Percentiles rank a stretch among this genome's conserved stretches.
phyloP scores from a whole-genome alignment of 2,797 vertebrate genomes.

The Tolypeutes matacus region DNA sequence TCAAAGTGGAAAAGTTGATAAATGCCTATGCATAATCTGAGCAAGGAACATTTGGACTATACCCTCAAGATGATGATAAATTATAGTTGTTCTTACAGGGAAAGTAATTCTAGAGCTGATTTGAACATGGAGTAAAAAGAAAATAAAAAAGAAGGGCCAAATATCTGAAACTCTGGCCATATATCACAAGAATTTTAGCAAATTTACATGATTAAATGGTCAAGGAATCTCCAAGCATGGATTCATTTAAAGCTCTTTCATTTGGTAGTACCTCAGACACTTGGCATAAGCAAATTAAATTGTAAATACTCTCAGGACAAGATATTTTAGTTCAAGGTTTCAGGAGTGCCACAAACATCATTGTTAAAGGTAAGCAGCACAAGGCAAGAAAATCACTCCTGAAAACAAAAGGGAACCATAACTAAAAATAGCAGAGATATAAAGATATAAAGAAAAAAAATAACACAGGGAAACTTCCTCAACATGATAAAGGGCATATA shows the following conservation, averaged over 20 bases:
- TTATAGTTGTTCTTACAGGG: background rate
- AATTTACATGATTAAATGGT: background rate
- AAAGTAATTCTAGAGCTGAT: background rate
- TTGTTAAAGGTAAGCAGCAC: background rate
- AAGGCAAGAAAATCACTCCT: background rate
- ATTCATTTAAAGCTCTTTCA: background rate
- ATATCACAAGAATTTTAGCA: background rate
- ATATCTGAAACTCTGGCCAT: background rate
- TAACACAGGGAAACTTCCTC: too few species aligned
- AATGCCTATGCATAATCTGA: background rate
- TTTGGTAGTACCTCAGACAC: background rate
- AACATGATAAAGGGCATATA: too few species aligned
- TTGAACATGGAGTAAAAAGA: background rate
- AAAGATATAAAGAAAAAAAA: background rate
- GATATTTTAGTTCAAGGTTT: background rate
- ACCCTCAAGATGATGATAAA: background rate
- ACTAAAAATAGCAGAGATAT: background rate
- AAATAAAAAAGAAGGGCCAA: background rate
- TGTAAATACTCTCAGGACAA: background rate
- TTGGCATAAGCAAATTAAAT: slow-evolving; percentile 6
- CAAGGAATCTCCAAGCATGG: background rate
- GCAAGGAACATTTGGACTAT: background rate
- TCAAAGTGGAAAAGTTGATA: background rate
- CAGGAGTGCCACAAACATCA: background rate
- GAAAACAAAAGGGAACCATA: background rate